These are phyloP conservation scores for Solen grandis DNA, from an alignment of 1,140 invertebrate species.

Conservation along the genomic window DNA sequence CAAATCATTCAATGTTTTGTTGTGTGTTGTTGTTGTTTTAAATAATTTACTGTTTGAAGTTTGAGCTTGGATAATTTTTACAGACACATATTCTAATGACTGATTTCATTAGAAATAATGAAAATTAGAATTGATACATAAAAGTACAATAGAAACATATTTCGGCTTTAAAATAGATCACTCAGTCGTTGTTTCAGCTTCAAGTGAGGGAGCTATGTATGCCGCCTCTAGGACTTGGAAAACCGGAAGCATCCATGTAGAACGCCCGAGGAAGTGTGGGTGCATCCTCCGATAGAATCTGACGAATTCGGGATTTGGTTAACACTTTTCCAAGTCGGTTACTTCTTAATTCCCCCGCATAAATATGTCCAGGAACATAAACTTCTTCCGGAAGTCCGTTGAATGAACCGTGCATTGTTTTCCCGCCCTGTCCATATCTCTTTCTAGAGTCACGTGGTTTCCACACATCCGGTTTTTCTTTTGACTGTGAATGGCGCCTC, in stretches of 20 bases:
- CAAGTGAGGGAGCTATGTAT: too few species aligned
- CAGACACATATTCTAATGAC: too few species aligned
- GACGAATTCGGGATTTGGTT: neutral
- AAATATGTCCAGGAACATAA: neutral
- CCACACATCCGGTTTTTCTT: neutral
- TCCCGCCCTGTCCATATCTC: neutral
- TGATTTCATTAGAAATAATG: too few species aligned
- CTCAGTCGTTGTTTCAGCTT: too few species aligned
- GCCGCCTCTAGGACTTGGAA: too few species aligned
- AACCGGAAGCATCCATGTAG: neutral
- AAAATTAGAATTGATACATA: too few species aligned
- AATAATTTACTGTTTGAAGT: too few species aligned
- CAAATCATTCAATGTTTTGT: too few species aligned
- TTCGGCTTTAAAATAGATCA: too few species aligned
- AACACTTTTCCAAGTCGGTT: conserved; percentile 2
- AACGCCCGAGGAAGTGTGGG: neutral
- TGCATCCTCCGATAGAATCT: neutral
- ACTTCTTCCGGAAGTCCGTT: neutral
- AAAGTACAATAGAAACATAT: too few species aligned
- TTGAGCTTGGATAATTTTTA: too few species aligned
- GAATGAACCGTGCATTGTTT: neutral
- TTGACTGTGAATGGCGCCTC: neutral
- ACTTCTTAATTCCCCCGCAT: neutral
- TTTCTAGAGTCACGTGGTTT: conserved; percentile 1
- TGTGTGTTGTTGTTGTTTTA: too few species aligned